Conservation (phyloP, 2,888 invertebrate species). For the Tribolium freemani region DNA sequence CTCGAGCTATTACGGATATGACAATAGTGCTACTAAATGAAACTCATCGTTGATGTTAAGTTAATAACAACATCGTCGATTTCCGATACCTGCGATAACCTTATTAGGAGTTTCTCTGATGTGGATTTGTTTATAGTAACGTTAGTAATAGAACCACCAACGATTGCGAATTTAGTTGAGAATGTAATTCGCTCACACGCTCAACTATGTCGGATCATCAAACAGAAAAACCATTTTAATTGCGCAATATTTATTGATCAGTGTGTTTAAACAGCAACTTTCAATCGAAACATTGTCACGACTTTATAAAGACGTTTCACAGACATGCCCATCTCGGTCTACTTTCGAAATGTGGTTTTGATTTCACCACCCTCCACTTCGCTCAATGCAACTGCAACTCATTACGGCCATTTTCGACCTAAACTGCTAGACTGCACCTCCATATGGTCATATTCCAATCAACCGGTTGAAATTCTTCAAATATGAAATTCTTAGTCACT, state of each 20-base stretch:
- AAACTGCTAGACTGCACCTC: neutral
- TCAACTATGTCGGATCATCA: conserved; percentile 5
- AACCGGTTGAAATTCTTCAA: neutral
- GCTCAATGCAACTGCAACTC: neutral
- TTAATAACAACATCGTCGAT: conserved; percentile 18
- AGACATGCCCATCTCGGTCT: conserved; percentile 19
- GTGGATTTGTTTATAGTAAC: conserved; percentile 3
- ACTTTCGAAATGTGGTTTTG: conserved; percentile 25
- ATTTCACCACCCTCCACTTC: conserved; percentile 2
- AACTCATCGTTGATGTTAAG: conserved; percentile 1
- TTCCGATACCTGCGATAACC: conserved; percentile 15
- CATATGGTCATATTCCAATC: conserved; percentile 3
- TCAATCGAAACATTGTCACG: conserved; percentile 4
- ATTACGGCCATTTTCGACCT: neutral
- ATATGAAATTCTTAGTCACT: conserved; percentile 4
- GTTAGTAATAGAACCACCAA: neutral
- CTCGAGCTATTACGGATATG: neutral
- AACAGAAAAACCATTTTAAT: conserved; percentile 1
- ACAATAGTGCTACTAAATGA: conserved; percentile 1
- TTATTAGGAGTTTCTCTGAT: conserved; percentile 8
- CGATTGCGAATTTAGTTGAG: neutral
- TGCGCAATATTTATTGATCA: conserved; percentile 15
- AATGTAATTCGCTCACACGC: neutral
- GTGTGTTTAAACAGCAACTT: conserved; percentile 2
- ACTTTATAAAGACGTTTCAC: conserved; percentile 10